These are phyloP conservation scores for Ptychochromis oligacanthus DNA, from an alignment of 2,113 vertebrate species.

Conservation along the genomic window DNA sequence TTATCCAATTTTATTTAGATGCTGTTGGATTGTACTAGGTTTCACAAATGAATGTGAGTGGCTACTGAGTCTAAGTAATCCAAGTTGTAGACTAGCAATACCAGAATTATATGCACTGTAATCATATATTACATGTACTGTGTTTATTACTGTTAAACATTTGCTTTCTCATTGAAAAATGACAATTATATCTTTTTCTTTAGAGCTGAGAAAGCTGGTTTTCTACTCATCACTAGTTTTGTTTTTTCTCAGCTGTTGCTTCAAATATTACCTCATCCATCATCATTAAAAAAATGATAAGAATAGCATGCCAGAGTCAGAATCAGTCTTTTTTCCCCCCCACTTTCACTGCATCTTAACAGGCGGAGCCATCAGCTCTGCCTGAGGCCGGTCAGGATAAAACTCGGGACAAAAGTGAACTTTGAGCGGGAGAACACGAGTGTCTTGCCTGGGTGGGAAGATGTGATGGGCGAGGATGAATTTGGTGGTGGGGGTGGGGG, in stretches of 20 bases:
- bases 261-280: too few relatives aligned
- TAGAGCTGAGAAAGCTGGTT: not conserved
- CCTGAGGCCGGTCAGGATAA: not conserved
- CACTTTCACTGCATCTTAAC: not conserved
- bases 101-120: not conserved
- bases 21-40: not conserved
- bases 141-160: not conserved
- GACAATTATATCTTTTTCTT: not conserved
- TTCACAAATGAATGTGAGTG: too few relatives aligned
- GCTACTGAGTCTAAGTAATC: not conserved
- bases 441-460: not conserved
- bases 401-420: not conserved
- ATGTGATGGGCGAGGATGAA: constrained; percentile 21
- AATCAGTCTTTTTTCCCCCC: too few relatives aligned
- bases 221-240: not conserved
- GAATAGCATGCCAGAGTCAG: not conserved
- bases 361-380: not conserved
- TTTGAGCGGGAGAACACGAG: not conserved
- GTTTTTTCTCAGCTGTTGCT: too few relatives aligned
- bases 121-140: not conserved
- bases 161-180: not conserved
- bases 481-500: not conserved
- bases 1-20: not conserved
- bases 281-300: too few relatives aligned
- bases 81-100: not conserved